Conservation (phyloP, 2,113 vertebrate genomes). For the Zosterops japonicus region DNA sequence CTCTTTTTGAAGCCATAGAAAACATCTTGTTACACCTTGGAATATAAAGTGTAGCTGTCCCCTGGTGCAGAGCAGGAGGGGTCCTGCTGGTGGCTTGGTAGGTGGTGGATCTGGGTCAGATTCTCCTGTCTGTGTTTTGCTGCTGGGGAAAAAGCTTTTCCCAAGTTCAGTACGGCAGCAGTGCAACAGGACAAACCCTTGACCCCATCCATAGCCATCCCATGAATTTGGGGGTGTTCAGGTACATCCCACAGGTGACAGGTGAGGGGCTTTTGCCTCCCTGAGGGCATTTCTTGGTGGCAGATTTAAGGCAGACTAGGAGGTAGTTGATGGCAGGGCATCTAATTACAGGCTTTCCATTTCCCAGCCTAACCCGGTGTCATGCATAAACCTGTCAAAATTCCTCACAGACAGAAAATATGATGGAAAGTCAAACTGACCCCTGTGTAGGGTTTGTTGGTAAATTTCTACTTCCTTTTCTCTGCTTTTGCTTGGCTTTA, state of each 20-base stretch:
- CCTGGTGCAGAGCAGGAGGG: background rate
- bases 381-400: conserved; percentile 64
- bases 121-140: background rate
- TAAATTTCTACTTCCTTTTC: background rate
- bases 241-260: conserved; percentile 31
- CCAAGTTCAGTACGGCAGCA: rapidly evolving
- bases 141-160: background rate
- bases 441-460: background rate
- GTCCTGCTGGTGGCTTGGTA: background rate
- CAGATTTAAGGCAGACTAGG: conserved; percentile 71
- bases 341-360: conserved; percentile 70
- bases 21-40: rapidly evolving
- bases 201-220: background rate
- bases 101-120: too few species aligned
- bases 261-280: conserved; percentile 55
- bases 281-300: conserved; percentile 63
- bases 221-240: background rate
- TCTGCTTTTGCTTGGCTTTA: background rate
- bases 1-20: background rate
- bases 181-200: background rate
- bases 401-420: conserved; percentile 48
- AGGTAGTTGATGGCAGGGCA: conserved; percentile 9
- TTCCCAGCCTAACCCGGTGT: conserved; percentile 58
- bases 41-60: too few species aligned
- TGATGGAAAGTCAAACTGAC: conserved; percentile 52